Evolutionary conservation across 2,113 vertebrate species (phyloP).

Genomic region (Menidia beryllina): DNA sequence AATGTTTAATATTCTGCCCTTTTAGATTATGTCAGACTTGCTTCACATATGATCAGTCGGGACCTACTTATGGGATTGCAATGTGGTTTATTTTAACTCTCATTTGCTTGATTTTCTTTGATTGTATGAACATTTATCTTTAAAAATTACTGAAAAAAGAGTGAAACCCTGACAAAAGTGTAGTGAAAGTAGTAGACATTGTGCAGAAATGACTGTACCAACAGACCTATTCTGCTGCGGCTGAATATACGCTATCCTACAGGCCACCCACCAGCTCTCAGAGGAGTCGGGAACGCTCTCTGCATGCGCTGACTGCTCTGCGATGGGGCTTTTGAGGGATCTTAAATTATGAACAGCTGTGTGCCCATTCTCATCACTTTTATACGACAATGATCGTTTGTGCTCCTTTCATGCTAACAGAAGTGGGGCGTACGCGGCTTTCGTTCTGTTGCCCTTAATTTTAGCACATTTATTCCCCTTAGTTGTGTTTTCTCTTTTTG

Average conservation of each 20-base stretch:
- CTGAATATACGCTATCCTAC: slow-evolving; percentile 17
- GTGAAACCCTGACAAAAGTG: not conserved
- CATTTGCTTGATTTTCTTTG: not conserved
- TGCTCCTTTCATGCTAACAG: slow-evolving; percentile 37
- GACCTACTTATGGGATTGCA: slow-evolving; percentile 33
- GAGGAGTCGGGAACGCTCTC: slow-evolving; percentile 38
- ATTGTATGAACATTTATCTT: not conserved
- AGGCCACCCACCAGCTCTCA: slow-evolving; percentile 9
- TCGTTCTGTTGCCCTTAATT: slow-evolving; percentile 12
- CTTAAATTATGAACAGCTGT: slow-evolving; percentile 65
- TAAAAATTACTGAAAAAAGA: not conserved
- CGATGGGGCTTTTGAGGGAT: slow-evolving; percentile 69
- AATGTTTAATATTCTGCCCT: slow-evolving; percentile 74
- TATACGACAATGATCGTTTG: slow-evolving; percentile 61
- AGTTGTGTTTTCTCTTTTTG: not conserved
- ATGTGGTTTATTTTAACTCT: slow-evolving; percentile 2
- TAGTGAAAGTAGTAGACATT: no score
- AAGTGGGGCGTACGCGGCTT: slow-evolving; percentile 37
- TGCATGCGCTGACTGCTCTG: slow-evolving; percentile 47
- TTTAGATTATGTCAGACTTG: slow-evolving; percentile 48
- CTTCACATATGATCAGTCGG: slow-evolving; percentile 57
- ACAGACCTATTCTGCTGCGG: slow-evolving; percentile 8
- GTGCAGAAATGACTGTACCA: slow-evolving; percentile 16
- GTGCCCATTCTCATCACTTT: slow-evolving; percentile 70
- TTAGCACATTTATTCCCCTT: not conserved